These are phyloP conservation scores for Leptodactylus fallax DNA, from an alignment of 2,797 vertebrate species.

Conservation along the genomic window DNA sequence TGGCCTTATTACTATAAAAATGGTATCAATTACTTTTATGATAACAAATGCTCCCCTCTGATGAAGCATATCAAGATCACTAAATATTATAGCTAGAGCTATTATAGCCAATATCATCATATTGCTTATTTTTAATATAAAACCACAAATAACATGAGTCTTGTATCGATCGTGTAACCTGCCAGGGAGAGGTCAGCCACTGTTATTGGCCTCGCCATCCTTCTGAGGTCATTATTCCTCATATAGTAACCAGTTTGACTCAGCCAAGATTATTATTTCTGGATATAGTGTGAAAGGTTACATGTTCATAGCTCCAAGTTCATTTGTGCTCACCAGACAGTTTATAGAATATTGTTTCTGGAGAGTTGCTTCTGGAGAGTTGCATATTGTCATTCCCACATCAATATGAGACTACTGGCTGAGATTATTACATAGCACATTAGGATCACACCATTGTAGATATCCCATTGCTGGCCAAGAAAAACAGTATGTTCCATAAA, in stretches of 20 bases:
- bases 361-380: not conserved
- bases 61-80: not conserved
- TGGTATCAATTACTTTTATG: constrained; percentile 1
- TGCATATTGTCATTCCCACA: not conserved
- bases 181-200: not conserved
- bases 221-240: not conserved
- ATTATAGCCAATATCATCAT: not conserved
- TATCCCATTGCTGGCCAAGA: not conserved
- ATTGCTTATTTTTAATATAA: not conserved
- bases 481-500: not conserved
- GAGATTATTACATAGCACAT: constrained; percentile 1
- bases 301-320: not conserved
- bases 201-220: not conserved
- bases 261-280: not conserved
- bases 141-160: not conserved
- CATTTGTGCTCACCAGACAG: not conserved
- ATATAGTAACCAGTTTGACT: not conserved
- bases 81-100: not conserved
- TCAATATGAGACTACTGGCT: not conserved
- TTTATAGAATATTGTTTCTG: constrained; percentile 13
- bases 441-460: not conserved
- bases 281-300: not conserved
- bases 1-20: not conserved
- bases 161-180: not conserved
- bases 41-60: not conserved